These are phyloP conservation scores for Pristionchus entomophagus DNA, from an alignment of 2,888 invertebrate genomes.

Conservation along the genomic window DNA sequence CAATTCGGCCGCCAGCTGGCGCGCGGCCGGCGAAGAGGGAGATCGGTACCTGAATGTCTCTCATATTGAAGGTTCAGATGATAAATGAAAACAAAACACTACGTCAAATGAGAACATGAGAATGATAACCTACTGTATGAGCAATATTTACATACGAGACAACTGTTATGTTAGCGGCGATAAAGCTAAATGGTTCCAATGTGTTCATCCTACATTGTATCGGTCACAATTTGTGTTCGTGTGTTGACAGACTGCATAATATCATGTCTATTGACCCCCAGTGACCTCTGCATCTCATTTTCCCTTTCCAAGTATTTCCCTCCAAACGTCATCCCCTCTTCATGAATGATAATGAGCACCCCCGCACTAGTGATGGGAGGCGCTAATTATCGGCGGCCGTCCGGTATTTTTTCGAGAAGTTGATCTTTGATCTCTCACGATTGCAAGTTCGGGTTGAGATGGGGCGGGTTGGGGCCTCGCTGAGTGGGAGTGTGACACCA, in stretches of 20 bases:
- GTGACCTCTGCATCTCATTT: neutral
- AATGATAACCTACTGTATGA: no score
- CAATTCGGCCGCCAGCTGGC: slow-evolving; percentile 75
- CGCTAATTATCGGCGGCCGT: neutral
- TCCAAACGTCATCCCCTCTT: neutral
- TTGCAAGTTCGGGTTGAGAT: slow-evolving; percentile 42
- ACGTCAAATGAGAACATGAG: no score
- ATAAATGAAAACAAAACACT: no score
- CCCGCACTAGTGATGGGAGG: neutral
- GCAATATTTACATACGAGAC: no score
- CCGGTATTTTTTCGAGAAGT: neutral
- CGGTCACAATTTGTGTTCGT: no score
- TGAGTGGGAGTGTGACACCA: slow-evolving; percentile 62
- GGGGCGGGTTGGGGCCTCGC: slow-evolving; percentile 48
- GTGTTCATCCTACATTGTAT: no score
- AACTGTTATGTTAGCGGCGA: no score
- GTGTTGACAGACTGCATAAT: neutral
- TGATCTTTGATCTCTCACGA: slow-evolving; percentile 9
- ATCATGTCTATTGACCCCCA: neutral
- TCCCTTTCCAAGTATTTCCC: neutral
- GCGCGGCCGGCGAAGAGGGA: slow-evolving; percentile 73
- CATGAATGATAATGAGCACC: neutral
- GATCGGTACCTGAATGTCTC: slow-evolving; percentile 61
- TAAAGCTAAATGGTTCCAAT: no score
- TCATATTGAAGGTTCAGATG: no score